Evolutionary conservation across 2,888 invertebrate genomes (phyloP).

Genomic region (Tetropium fuscum): DNA sequence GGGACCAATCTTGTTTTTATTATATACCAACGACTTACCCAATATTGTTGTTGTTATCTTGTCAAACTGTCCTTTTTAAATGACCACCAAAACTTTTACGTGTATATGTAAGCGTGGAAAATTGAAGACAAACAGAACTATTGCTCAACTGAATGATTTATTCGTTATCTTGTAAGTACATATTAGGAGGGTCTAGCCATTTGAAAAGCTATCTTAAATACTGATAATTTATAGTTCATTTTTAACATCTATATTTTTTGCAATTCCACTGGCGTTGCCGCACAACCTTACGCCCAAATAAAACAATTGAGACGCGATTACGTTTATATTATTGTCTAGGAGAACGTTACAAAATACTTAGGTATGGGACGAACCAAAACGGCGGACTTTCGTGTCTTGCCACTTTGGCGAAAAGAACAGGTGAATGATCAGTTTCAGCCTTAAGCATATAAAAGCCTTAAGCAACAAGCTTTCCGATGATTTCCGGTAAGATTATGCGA

Average conservation of each 20-base stretch:
- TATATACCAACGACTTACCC: too few species aligned
- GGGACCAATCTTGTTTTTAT: too few species aligned
- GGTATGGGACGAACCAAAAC: conserved; percentile 10
- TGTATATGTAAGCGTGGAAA: too few species aligned
- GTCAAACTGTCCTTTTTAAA: too few species aligned
- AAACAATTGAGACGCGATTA: conserved; percentile 28
- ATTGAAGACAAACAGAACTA: conserved; percentile 37
- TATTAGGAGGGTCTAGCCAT: conserved; percentile 67
- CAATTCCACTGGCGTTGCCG: conserved; percentile 51
- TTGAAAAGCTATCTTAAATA: conserved; percentile 67
- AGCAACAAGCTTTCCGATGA: conserved; percentile 24
- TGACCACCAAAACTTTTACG: too few species aligned
- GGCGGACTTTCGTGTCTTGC: not conserved
- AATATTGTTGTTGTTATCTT: too few species aligned
- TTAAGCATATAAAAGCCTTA: conserved; percentile 33
- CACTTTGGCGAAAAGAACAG: conserved; percentile 8
- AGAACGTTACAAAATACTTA: conserved; percentile 13
- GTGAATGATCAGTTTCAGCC: conserved; percentile 4
- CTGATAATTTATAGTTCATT: conserved; percentile 66
- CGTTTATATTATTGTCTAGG: conserved; percentile 40
- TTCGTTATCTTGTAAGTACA: conserved; percentile 63
- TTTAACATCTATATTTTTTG: conserved; percentile 60
- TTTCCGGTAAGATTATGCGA: conserved; percentile 45
- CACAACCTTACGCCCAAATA: conserved; percentile 39
- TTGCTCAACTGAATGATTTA: conserved; percentile 61